Conservation (phyloP, 1,140 invertebrate species). For the Macrostomum lignano region DNA sequence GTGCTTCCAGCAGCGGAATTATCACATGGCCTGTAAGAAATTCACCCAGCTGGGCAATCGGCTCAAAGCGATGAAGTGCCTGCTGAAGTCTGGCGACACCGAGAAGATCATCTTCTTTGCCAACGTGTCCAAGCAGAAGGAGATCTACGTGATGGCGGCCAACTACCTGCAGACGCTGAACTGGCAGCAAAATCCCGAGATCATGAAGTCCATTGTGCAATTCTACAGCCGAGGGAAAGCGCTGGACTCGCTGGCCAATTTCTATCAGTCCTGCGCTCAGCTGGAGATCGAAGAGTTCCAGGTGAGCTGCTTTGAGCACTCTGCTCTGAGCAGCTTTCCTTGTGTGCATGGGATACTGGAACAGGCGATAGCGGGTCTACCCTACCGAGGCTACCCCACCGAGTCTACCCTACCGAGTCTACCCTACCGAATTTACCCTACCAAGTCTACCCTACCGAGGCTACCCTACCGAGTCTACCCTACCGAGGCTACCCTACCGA, state of each 20-base stretch:
- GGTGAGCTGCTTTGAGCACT: too few relatives aligned
- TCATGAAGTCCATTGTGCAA: conserved; percentile 62
- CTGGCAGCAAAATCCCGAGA: conserved; percentile 57
- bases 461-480: too few relatives aligned
- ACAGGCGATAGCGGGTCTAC: too few relatives aligned
- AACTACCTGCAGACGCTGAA: conserved; percentile 77
- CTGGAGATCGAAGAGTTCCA: conserved; percentile 27
- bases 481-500: too few relatives aligned
- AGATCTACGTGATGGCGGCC: conserved; percentile 67
- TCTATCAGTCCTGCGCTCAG: conserved; percentile 75
- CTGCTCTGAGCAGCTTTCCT: too few relatives aligned
- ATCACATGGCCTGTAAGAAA: conserved; percentile 83
- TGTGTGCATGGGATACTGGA: too few relatives aligned
- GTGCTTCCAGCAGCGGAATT: conserved; percentile 57
- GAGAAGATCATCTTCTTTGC: conserved; percentile 88
- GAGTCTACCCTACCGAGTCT: too few relatives aligned
- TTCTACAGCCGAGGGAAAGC: conserved; percentile 81
- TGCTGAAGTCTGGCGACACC: conserved; percentile 78
- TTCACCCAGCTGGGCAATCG: conserved; percentile 71
- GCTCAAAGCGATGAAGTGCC: conserved; percentile 61
- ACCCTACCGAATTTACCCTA: too few relatives aligned
- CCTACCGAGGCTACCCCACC: too few relatives aligned
- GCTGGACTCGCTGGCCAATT: conserved; percentile 55
- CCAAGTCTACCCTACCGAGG: too few relatives aligned
- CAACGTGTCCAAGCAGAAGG: conserved; percentile 58